Conservation (phyloP, 2,113 vertebrate genomes). For the Atrichornis clamosus region DNA sequence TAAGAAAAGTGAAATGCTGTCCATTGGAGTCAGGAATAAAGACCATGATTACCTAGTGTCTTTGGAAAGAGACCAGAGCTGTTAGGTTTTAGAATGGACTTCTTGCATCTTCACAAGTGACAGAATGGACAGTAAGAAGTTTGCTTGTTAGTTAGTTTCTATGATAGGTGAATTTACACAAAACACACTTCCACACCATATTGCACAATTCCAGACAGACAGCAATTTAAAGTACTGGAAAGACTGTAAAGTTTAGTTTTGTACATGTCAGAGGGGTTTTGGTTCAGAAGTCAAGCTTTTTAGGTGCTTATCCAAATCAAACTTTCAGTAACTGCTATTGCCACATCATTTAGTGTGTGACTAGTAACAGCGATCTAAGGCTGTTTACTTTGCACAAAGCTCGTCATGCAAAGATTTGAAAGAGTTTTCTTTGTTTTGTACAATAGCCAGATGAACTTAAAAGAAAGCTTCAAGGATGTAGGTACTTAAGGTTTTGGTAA, state of each 20-base stretch:
- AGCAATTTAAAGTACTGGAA: neutral
- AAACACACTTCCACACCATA: neutral
- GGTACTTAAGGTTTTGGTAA: neutral
- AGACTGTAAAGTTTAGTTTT: neutral
- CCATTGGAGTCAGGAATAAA: neutral
- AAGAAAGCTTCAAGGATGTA: neutral
- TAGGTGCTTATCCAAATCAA: neutral
- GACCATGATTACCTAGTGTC: neutral
- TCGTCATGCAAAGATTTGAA: neutral
- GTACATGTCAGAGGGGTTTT: neutral
- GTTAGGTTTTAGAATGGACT: neutral
- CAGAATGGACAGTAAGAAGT: neutral
- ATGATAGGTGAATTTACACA: neutral
- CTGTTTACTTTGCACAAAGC: neutral
- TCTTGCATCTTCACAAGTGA: neutral
- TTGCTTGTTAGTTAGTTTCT: neutral
- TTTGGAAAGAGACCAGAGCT: neutral
- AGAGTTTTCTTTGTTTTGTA: neutral
- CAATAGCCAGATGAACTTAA: neutral
- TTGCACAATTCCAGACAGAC: neutral
- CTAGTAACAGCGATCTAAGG: neutral
- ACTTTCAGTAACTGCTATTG: neutral
- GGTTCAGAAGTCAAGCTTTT: neutral
- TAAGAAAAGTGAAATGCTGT: neutral
- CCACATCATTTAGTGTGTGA: neutral